Evolutionary conservation across 1,140 invertebrate species (phyloP).

Genomic region (Apocrypta bakeri): DNA sequence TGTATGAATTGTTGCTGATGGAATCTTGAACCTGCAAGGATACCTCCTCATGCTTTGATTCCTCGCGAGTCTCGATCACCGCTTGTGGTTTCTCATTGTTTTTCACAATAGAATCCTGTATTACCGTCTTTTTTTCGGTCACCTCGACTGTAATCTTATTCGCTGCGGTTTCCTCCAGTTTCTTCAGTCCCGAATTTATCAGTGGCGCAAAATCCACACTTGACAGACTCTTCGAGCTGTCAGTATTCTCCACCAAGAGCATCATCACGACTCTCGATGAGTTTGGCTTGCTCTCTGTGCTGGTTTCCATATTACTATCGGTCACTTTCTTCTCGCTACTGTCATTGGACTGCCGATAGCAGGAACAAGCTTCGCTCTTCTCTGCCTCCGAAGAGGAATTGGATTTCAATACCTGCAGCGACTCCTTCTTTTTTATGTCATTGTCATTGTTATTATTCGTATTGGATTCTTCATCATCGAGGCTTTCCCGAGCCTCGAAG

Average conservation of each 20-base stretch:
- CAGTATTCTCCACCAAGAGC: slow-evolving; percentile 66
- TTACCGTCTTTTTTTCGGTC: not conserved
- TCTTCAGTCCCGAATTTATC: slow-evolving; percentile 64
- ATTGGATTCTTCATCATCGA: slow-evolving; percentile 25
- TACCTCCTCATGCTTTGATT: not conserved
- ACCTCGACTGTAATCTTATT: not conserved
- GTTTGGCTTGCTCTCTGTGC: not conserved
- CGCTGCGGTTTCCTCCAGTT: slow-evolving; percentile 55
- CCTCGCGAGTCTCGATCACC: not conserved
- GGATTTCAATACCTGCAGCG: too few species aligned
- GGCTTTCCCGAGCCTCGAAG: slow-evolving; percentile 57
- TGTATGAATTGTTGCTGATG: not conserved
- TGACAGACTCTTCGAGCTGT: slow-evolving; percentile 38
- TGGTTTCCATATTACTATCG: not conserved
- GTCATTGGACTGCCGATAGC: not conserved
- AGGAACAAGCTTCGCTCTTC: not conserved
- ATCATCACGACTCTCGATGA: slow-evolving; percentile 52
- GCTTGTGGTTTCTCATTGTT: not conserved
- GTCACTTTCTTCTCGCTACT: not conserved
- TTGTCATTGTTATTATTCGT: slow-evolving; percentile 13
- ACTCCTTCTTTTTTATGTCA: slow-evolving; percentile 6
- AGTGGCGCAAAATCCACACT: slow-evolving; percentile 58
- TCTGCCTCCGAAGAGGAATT: not conserved
- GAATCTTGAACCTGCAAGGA: not conserved
- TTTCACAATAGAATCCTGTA: not conserved